Conservation (phyloP, 2,888 invertebrate species). For the Tetragonula carbonaria region DNA sequence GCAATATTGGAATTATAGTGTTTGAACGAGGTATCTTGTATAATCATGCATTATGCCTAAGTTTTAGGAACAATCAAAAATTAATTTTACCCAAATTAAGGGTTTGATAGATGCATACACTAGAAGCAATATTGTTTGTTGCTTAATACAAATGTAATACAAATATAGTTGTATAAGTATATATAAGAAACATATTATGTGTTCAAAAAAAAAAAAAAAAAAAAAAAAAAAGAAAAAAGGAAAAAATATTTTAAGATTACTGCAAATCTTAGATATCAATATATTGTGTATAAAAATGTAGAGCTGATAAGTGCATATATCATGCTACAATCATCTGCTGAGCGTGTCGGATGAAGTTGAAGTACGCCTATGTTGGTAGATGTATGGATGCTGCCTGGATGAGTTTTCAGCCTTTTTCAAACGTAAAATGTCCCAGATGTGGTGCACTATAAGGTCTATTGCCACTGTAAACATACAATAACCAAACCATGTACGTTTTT, state of each 20-base stretch:
- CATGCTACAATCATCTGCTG: constrained; percentile 81
- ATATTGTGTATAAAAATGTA: constrained; percentile 68
- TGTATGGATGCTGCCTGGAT: constrained; percentile 84
- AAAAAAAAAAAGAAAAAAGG: neutral
- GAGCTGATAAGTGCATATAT: constrained; percentile 65
- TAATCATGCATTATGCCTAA: constrained; percentile 31
- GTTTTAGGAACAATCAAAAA: constrained; percentile 46
- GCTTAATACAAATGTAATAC: constrained; percentile 46
- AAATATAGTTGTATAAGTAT: constrained; percentile 47
- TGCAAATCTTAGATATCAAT: constrained; percentile 56
- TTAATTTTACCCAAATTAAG: constrained; percentile 24
- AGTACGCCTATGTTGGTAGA: constrained; percentile 81
- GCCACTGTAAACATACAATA: constrained; percentile 94
- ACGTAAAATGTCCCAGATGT: constrained; percentile 98
- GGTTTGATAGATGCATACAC: constrained; percentile 34
- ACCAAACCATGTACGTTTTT: constrained; percentile 85
- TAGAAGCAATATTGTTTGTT: constrained; percentile 38
- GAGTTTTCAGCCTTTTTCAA: constrained; percentile 85
- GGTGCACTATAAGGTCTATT: constrained; percentile 99
- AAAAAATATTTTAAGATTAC: constrained; percentile 42
- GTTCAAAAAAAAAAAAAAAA: constrained; percentile 21
- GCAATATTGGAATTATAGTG: constrained; percentile 45
- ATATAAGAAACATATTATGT: constrained; percentile 28
- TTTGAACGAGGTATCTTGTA: constrained; percentile 20
- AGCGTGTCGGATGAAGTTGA: constrained; percentile 83